These are phyloP conservation scores for Bradypodion ventrale DNA, from an alignment of 2,797 vertebrate genomes.

Conservation along the genomic window DNA sequence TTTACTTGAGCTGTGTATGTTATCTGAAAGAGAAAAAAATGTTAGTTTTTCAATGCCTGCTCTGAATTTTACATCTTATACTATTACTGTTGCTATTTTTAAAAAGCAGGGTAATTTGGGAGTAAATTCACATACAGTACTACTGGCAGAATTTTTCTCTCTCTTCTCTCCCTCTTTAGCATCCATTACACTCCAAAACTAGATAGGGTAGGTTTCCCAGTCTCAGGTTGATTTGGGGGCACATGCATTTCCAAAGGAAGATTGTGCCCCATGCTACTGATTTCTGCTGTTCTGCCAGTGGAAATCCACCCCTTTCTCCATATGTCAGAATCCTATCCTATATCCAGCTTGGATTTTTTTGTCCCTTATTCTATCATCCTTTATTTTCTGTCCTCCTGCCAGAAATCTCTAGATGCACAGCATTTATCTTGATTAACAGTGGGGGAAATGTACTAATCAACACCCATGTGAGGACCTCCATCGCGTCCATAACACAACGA, in stretches of 20 bases:
- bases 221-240: no score
- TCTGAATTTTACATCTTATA: neutral
- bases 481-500: no score
- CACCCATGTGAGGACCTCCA: neutral
- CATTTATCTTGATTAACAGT: neutral
- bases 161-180: neutral
- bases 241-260: no score
- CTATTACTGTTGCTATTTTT: neutral
- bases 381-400: neutral
- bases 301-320: no score
- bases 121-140: neutral
- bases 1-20: constrained; percentile 16
- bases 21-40: constrained; percentile 12
- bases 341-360: no score
- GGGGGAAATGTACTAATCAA: neutral
- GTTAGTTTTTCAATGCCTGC: neutral
- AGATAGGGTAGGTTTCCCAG: neutral
- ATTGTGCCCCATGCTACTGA: no score
- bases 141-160: neutral
- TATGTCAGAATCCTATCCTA: neutral
- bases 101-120: neutral
- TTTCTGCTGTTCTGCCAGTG: no score
- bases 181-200: neutral
- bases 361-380: neutral
- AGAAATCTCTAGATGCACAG: neutral